Conservation (phyloP, 2,888 invertebrate species). For the Teleogryllus oceanicus region DNA sequence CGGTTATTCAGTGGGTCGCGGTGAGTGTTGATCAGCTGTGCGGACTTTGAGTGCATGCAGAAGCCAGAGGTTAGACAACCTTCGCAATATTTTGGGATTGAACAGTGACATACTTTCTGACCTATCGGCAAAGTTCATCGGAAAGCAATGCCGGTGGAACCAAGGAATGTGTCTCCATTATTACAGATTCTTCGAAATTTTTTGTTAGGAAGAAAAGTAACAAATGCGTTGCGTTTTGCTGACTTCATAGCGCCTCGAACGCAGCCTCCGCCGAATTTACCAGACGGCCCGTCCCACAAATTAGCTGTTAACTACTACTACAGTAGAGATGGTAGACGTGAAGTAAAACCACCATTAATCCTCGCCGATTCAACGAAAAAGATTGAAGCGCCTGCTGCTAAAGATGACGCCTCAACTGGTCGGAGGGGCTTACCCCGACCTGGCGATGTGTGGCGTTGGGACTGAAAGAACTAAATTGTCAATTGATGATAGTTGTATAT, state of each 20-base stretch:
- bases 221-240: conserved; percentile 63
- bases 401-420: conserved; percentile 3
- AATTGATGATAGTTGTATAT: too few relatives aligned
- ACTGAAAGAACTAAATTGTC: conserved; percentile 44
- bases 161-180: conserved; percentile 63
- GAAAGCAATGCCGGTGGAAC: conserved; percentile 45
- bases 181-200: conserved; percentile 62
- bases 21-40: too few relatives aligned
- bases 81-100: too few relatives aligned
- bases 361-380: conserved; percentile 24
- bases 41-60: too few relatives aligned
- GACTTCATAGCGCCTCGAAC: conserved; percentile 66
- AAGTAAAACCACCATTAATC: conserved; percentile 61
- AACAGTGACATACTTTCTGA: too few relatives aligned
- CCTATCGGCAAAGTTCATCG: too few relatives aligned
- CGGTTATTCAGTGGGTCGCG: too few relatives aligned
- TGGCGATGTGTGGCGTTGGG: conserved; percentile 57
- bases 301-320: conserved; percentile 81
- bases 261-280: conserved; percentile 76
- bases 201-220: conserved; percentile 63
- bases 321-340: conserved; percentile 75
- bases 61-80: too few relatives aligned
- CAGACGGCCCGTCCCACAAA: conserved; percentile 76
- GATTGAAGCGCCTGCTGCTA: not conserved
- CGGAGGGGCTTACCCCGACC: conserved; percentile 53